phyloP scores from a whole-genome alignment of 1,140 invertebrate genomes.

The Euglossa dilemma region DNA sequence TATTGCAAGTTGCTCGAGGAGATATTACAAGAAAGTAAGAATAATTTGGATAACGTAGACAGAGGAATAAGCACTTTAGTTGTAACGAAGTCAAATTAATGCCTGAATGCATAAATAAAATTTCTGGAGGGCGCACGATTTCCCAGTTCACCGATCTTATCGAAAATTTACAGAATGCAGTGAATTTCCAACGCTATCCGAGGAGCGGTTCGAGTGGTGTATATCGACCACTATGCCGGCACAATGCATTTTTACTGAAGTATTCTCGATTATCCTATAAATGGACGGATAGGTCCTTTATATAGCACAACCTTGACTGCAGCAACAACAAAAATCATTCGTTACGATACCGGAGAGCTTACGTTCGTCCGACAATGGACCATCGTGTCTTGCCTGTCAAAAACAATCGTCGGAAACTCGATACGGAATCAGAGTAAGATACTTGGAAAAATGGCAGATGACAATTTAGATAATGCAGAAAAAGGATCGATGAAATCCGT shows the following conservation, averaged over 20 bases:
- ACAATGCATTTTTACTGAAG: slow-evolving; percentile 55
- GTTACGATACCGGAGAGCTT: neutral
- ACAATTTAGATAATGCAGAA: no score
- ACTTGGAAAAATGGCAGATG: no score
- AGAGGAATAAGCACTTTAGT: no score
- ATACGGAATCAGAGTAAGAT: neutral
- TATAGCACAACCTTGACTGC: slow-evolving; percentile 45
- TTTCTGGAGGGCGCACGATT: neutral
- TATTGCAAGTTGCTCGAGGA: neutral
- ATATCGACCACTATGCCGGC: slow-evolving; percentile 19
- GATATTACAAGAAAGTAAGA: no score
- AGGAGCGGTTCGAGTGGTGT: no score
- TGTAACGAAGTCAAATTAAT: neutral
- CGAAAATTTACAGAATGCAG: slow-evolving; percentile 14
- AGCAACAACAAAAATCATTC: neutral
- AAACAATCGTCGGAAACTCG: neutral
- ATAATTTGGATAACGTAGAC: neutral
- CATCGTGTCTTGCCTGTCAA: neutral
- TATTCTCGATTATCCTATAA: slow-evolving; percentile 58
- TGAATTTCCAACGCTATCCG: slow-evolving; percentile 19
- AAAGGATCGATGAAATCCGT: no score
- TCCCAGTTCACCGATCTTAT: slow-evolving; percentile 12
- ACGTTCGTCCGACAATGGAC: neutral
- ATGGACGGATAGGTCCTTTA: slow-evolving; percentile 43
- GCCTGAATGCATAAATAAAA: slow-evolving; percentile 11